Conservation (phyloP, 2,888 invertebrate species). For the Conus canariensis region DNA sequence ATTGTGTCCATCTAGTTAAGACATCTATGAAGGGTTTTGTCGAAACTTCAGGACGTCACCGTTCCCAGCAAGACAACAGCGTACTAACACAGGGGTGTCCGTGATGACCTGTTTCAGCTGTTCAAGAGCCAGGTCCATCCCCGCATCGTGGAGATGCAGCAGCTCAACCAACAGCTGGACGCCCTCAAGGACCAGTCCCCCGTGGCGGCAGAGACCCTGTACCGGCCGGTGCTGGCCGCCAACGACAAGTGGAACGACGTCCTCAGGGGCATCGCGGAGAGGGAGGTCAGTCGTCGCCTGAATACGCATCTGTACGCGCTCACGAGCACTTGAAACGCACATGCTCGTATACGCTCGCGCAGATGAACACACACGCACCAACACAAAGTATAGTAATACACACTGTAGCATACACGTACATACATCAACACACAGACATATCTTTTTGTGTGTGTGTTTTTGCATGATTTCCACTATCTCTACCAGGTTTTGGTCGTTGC, state of each 20-base stretch:
- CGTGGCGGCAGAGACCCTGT: conserved; percentile 74
- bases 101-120: conserved; percentile 56
- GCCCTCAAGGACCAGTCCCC: conserved; percentile 76
- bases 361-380: background rate
- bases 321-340: background rate
- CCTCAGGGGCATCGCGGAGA: conserved; percentile 71
- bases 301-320: background rate
- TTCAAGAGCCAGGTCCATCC: conserved; percentile 75
- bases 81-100: too few species aligned
- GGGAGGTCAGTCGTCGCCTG: conserved; percentile 69
- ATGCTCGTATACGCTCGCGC: background rate
- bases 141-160: conserved; percentile 75
- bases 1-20: too few species aligned
- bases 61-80: too few species aligned
- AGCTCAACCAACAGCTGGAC: conserved; percentile 75
- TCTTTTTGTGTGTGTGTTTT: too few species aligned
- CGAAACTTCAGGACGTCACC: too few species aligned
- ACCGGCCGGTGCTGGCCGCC: conserved; percentile 72
- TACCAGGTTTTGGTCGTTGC: background rate
- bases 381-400: too few species aligned
- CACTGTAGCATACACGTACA: too few species aligned
- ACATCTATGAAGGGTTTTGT: too few species aligned
- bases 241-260: conserved; percentile 77
- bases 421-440: too few species aligned
- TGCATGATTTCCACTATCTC: too few species aligned